phyloP scores from a whole-genome alignment of 1,140 invertebrate species.

The Asobara japonica region DNA sequence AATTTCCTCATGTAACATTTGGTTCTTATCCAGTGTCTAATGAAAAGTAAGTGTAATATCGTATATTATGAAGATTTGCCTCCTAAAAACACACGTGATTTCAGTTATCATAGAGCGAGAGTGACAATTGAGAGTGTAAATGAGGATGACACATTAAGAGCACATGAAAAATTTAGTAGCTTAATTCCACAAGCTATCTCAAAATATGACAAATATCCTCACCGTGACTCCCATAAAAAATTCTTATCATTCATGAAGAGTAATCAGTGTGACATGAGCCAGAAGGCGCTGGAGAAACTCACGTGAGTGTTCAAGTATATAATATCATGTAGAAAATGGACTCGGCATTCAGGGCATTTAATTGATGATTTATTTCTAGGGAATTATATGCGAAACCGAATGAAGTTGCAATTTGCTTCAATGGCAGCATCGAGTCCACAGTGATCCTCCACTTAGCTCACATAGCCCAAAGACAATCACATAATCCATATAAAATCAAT shows the following conservation, averaged over 20 bases:
- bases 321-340: no score
- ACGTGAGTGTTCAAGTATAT: conserved; percentile 47
- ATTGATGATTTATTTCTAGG: conserved; percentile 39
- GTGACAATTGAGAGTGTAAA: conserved; percentile 66
- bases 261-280: conserved; percentile 40
- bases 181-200: conserved; percentile 49
- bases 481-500: conserved; percentile 22
- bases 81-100: conserved; percentile 39
- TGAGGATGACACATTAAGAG: conserved; percentile 52
- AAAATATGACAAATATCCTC: conserved; percentile 45
- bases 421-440: conserved; percentile 44
- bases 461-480: conserved; percentile 36
- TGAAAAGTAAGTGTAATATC: conserved; percentile 53
- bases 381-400: conserved; percentile 43
- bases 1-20: conserved; percentile 65
- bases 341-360: background rate
- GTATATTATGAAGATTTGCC: conserved; percentile 15
- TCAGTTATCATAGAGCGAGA: conserved; percentile 65
- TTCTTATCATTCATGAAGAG: conserved; percentile 44
- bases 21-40: conserved; percentile 67
- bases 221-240: conserved; percentile 43
- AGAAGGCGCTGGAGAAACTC: conserved; percentile 31
- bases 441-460: conserved; percentile 45
- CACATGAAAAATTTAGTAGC: conserved; percentile 61
- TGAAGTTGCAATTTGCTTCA: conserved; percentile 44